Conservation (phyloP, 2,888 invertebrate genomes). For the Drosophila vallismaia region DNA sequence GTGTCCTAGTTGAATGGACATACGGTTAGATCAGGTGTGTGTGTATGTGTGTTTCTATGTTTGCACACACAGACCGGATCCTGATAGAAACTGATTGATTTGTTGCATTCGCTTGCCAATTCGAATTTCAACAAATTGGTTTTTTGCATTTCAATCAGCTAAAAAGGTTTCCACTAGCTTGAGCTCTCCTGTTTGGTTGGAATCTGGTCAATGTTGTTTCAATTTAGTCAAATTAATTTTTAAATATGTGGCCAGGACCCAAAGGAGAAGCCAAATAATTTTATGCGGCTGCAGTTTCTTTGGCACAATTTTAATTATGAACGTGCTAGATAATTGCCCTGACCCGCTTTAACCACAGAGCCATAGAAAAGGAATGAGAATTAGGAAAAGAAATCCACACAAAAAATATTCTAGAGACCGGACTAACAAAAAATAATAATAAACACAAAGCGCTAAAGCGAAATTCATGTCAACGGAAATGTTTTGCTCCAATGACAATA, state of each 20-base stretch:
- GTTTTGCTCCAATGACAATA: conserved; percentile 57
- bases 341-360: conserved; percentile 12
- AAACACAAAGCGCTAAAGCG: conserved; percentile 37
- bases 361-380: conserved; percentile 23
- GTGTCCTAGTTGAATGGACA: conserved; percentile 60
- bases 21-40: conserved; percentile 30
- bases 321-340: conserved; percentile 22
- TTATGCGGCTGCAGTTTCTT: background rate
- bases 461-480: conserved; percentile 63
- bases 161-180: conserved; percentile 64
- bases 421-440: conserved; percentile 7
- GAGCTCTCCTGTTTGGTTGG: conserved; percentile 6
- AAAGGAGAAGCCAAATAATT: background rate
- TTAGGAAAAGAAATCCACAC: conserved; percentile 19
- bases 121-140: conserved; percentile 68
- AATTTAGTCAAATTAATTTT: conserved; percentile 53
- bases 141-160: conserved; percentile 75
- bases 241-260: conserved; percentile 13
- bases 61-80: conserved; percentile 9
- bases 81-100: conserved; percentile 63
- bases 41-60: background rate
- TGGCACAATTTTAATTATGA: conserved; percentile 22
- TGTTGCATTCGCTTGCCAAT: conserved; percentile 61
- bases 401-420: conserved; percentile 8
- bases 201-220: conserved; percentile 38